These are phyloP conservation scores for Notospermus geniculatus DNA, from an alignment of 1,140 invertebrate species.

Conservation along the genomic window DNA sequence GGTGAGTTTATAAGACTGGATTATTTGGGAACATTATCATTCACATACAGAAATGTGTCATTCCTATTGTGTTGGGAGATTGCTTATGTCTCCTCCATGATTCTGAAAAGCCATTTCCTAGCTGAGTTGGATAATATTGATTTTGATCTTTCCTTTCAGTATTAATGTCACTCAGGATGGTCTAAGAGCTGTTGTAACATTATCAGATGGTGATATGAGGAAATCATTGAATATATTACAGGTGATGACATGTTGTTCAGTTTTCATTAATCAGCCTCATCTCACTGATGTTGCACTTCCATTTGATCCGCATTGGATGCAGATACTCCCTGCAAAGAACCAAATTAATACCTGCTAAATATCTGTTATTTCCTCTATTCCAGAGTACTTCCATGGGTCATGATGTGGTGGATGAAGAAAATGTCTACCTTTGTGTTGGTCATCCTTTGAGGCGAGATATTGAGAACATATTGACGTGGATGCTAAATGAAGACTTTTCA, in stretches of 20 bases:
- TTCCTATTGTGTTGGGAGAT: too few relatives aligned
- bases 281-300: too few relatives aligned
- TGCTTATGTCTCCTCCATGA: too few relatives aligned
- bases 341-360: too few relatives aligned
- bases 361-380: conserved; percentile 29
- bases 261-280: too few relatives aligned
- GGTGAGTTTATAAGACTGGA: conserved; percentile 52
- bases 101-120: too few relatives aligned
- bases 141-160: conserved; percentile 58
- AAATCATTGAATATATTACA: conserved; percentile 90
- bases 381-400: conserved; percentile 89
- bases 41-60: too few relatives aligned
- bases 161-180: conserved; percentile 86
- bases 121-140: conserved; percentile 8
- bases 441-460: conserved; percentile 91
- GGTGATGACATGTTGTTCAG: too few relatives aligned
- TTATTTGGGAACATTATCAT: too few relatives aligned
- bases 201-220: conserved; percentile 97
- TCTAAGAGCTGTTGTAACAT: conserved; percentile 81
- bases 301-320: too few relatives aligned
- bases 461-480: conserved; percentile 81
- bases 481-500: conserved; percentile 83
- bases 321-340: too few relatives aligned
- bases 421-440: conserved; percentile 94
- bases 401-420: conserved; percentile 80